Evolutionary conservation across 23 tunicate species (phyloP), one percentile per base, ranked within the genome.

Genomic region (Styela clava): DNA sequence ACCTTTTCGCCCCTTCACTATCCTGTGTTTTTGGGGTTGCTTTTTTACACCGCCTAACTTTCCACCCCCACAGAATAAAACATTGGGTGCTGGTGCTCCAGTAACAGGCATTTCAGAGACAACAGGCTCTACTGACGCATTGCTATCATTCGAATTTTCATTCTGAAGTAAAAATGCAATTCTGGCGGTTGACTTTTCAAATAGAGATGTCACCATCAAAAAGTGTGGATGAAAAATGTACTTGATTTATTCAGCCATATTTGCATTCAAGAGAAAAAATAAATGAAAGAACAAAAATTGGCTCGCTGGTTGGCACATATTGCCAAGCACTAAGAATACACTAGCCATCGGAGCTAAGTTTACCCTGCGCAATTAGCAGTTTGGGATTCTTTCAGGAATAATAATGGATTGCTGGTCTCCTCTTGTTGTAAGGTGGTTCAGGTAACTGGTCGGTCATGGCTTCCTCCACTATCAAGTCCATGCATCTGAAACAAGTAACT

Each of bases 131-230:
- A 44, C 12, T 2, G 77, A 71, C 20, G 35, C 77, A 30, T 71
- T 33, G 35, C 77, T 71, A 30, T 71, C 77, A 32, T 71, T 71
- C 24, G 77, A 71, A 30, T 71, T 71, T 71, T 71, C 77, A 71
- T 71, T 71, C 77, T 71, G 35, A 20, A 24, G n/a, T n/a, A n/a
- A n/a, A n/a, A n/a, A n/a, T n/a, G n/a, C n/a, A 61, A 23, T 61
- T 61, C 64, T 61, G 64, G 64, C 64, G n/a, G 63, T 56, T 0
- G 64, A 22, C 64, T 61, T 22, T 61, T 21, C 22, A 61, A 61
- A 61, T 61, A 61, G n/a, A n/a, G n/a, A n/a, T 21, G 64, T 61
- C 64, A 23, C n/a, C 64, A 0, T 22, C n/a, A 61, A 21, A 22
- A 23, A 61, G 64, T 21, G n/a, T 0, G 0, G 64, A 61, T 21